Percentiles rank a stretch among this genome's conserved stretches.
phyloP scores from a whole-genome alignment of 2,888 invertebrate genomes.

The Chrysotoxum bicinctum region DNA sequence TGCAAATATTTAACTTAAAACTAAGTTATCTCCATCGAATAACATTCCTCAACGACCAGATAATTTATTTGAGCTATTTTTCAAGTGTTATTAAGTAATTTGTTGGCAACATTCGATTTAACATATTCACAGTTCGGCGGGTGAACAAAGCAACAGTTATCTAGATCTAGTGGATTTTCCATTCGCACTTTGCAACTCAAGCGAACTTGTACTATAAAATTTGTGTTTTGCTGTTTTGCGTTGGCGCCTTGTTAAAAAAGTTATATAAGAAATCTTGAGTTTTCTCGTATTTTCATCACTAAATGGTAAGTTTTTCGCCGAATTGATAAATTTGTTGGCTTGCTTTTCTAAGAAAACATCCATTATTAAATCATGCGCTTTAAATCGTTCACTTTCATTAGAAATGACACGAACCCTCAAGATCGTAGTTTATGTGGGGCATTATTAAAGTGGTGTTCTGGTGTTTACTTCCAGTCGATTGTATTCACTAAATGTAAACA shows the following conservation, averaged over 20 bases:
- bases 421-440: conserved; percentile 37
- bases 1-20: conserved; percentile 54
- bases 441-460: conserved; percentile 26
- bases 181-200: not conserved
- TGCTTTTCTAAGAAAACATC: conserved; percentile 52
- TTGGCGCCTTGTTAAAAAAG: not conserved
- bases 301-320: conserved; percentile 57
- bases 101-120: not conserved
- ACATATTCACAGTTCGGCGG: conserved; percentile 15
- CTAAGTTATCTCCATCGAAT: conserved; percentile 5
- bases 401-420: conserved; percentile 50
- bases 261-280: not conserved
- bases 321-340: not conserved
- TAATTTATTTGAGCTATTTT: not conserved
- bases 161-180: not conserved
- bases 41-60: conserved; percentile 4
- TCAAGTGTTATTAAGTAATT: conserved; percentile 7
- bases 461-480: conserved; percentile 62
- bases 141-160: conserved; percentile 52
- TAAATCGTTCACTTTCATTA: conserved; percentile 15
- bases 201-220: conserved; percentile 6
- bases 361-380: conserved; percentile 46
- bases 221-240: conserved; percentile 8
- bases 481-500: conserved; percentile 75
- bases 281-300: conserved; percentile 13